A percentile compares a stretch with the other conserved stretches of the same genome.
Evolutionary conservation across 2,888 invertebrate species (phyloP).

Genomic region (Lithodes maja): DNA sequence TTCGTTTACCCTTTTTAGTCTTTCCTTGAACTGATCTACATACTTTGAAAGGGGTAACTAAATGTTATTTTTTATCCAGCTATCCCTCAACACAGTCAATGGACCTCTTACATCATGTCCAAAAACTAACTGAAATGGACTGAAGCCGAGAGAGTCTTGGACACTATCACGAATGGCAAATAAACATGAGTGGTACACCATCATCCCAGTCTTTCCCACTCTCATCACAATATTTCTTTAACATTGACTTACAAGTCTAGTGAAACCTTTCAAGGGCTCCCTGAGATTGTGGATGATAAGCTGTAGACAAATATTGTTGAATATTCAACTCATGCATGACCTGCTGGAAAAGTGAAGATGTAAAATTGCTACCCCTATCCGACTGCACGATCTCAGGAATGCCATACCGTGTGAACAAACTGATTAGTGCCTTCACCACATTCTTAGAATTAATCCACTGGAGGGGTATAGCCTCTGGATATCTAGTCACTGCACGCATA

Average conservation of each 20-base stretch:
- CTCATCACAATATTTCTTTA: background rate
- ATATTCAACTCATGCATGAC: conserved; percentile 18
- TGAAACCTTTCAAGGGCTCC: conserved; percentile 29
- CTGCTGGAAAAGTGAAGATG: conserved; percentile 7
- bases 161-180: conserved; percentile 24
- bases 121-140: conserved; percentile 27
- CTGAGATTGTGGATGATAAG: conserved; percentile 9
- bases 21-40: background rate
- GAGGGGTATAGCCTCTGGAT: conserved; percentile 29
- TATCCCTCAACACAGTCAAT: conserved; percentile 13
- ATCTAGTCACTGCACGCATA: conserved; percentile 3
- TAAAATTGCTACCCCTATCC: conserved; percentile 14
- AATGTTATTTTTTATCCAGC: conserved; percentile 9
- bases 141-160: conserved; percentile 20
- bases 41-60: background rate
- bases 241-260: background rate
- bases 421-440: conserved; percentile 3
- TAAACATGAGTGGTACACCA: conserved; percentile 9
- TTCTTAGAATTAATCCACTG: background rate
- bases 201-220: conserved; percentile 15
- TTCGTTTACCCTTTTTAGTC: background rate
- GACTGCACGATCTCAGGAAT: conserved; percentile 24
- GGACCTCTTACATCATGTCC: conserved; percentile 14
- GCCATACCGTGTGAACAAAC: background rate
- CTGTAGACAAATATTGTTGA: background rate